A percentile compares a stretch with the other conserved stretches of the same genome.
These are phyloP conservation scores for Psittacula echo DNA, from an alignment of 2,797 vertebrate species.

Conservation along the genomic window DNA sequence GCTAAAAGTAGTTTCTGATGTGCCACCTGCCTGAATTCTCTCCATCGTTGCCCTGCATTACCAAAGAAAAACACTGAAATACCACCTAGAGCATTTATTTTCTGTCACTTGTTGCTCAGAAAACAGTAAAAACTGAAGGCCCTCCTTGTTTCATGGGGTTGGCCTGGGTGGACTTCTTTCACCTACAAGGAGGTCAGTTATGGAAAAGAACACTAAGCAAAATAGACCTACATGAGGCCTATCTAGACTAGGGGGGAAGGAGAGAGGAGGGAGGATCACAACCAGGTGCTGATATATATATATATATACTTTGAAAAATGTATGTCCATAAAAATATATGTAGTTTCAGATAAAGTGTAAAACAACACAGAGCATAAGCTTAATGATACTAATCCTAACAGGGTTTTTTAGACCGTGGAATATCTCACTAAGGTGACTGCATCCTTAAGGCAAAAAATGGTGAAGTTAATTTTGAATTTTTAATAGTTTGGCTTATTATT, in stretches of 20 bases:
- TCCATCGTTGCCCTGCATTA: not conserved
- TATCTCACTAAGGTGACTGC: not conserved
- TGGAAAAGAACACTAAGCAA: not conserved
- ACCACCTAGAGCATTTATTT: not conserved
- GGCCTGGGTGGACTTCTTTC: not conserved
- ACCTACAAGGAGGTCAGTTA: not conserved
- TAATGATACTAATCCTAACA: not conserved
- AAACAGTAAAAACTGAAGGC: not conserved
- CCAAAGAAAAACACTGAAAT: not conserved
- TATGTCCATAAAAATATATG: rapidly evolving
- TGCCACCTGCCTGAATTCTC: not conserved
- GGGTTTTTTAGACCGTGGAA: not conserved
- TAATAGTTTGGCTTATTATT: not conserved
- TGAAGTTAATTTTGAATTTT: not conserved
- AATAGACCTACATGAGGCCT: not conserved
- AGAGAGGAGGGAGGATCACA: not conserved
- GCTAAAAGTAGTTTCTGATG: not conserved
- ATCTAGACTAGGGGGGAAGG: not conserved
- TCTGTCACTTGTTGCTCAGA: not conserved
- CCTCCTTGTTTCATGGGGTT: not conserved
- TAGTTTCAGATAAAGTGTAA: not conserved
- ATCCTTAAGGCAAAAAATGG: not conserved
- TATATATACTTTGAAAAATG: not conserved
- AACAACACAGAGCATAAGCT: not conserved
- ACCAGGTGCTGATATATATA: not conserved